phyloP scores from a whole-genome alignment of 2,797 vertebrate species.

The Sebastes diploproa region DNA sequence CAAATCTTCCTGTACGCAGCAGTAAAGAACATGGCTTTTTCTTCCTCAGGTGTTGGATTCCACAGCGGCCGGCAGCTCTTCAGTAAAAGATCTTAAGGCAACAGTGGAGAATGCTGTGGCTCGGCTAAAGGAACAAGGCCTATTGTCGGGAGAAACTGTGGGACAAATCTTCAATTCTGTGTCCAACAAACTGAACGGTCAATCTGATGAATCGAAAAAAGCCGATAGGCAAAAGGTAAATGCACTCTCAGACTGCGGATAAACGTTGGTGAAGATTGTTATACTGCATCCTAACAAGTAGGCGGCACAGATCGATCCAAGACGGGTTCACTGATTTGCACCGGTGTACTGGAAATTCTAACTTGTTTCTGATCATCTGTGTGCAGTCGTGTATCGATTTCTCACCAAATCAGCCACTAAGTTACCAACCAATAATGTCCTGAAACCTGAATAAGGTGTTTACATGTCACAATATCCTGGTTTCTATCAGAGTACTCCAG shows the following conservation, averaged over 20 bases:
- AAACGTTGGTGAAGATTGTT: background rate
- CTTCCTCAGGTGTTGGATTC: conserved; percentile 78
- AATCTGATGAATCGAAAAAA: conserved; percentile 17
- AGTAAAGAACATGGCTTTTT: background rate
- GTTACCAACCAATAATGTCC: too few species aligned
- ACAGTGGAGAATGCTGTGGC: conserved; percentile 72
- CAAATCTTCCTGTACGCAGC: background rate
- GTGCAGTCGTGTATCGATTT: too few species aligned
- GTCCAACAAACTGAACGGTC: conserved; percentile 77
- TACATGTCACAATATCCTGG: too few species aligned
- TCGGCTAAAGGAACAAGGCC: conserved; percentile 60
- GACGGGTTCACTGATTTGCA: background rate
- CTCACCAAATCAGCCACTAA: too few species aligned
- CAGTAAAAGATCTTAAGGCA: conserved; percentile 68
- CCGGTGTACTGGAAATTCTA: background rate
- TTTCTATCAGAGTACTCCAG: too few species aligned
- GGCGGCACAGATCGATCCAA: background rate
- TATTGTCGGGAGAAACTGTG: conserved; percentile 69
- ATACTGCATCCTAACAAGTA: background rate
- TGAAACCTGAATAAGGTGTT: too few species aligned
- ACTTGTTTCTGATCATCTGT: too few species aligned
- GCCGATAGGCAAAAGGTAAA: conserved; percentile 61
- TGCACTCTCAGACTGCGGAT: background rate
- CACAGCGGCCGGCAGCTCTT: background rate
- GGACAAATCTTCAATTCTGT: conserved; percentile 84